Conservation (phyloP, 2,888 invertebrate species). For the Conus canariensis region DNA sequence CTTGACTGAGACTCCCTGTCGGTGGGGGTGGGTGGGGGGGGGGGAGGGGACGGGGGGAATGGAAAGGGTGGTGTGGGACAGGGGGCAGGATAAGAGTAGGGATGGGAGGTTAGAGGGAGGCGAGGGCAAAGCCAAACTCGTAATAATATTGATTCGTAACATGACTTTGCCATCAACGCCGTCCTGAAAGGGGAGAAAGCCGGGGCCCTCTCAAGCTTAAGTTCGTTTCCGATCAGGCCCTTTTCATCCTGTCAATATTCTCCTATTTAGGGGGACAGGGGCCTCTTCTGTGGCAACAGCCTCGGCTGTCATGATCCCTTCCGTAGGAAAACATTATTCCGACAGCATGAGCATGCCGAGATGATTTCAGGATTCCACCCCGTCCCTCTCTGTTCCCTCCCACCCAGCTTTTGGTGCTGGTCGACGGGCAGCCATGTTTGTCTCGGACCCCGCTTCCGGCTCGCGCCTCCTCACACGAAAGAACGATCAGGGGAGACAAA, state of each 20-base stretch:
- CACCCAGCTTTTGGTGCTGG: neutral
- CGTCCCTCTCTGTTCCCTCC: neutral
- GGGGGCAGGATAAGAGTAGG: neutral
- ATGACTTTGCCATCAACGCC: slow-evolving; percentile 40
- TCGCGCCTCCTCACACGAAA: slow-evolving; percentile 32
- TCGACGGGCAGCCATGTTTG: slow-evolving; percentile 33
- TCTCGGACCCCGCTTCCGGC: slow-evolving; percentile 33
- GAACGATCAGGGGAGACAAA: slow-evolving; percentile 42
- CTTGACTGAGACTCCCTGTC: neutral
- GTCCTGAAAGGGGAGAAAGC: neutral
- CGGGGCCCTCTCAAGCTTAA: slow-evolving; percentile 17
- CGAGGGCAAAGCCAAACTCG: neutral
- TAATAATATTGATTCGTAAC: slow-evolving; percentile 37
- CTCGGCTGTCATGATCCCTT: slow-evolving; percentile 44
- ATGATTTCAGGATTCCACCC: slow-evolving; percentile 21
- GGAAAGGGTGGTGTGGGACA: too few relatives aligned
- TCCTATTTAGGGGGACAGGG: slow-evolving; percentile 18
- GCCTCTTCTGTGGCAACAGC: slow-evolving; percentile 30
- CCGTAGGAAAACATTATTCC: slow-evolving; percentile 43
- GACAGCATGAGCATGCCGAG: slow-evolving; percentile 30
- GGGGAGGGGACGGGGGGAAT: neutral
- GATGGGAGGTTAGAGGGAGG: too few relatives aligned
- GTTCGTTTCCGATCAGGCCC: slow-evolving; percentile 31
- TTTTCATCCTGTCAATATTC: slow-evolving; percentile 39
- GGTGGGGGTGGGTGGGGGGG: neutral